These are phyloP conservation scores for Rapana venosa DNA, from an alignment of 2,888 invertebrate genomes.

Conservation along the genomic window DNA sequence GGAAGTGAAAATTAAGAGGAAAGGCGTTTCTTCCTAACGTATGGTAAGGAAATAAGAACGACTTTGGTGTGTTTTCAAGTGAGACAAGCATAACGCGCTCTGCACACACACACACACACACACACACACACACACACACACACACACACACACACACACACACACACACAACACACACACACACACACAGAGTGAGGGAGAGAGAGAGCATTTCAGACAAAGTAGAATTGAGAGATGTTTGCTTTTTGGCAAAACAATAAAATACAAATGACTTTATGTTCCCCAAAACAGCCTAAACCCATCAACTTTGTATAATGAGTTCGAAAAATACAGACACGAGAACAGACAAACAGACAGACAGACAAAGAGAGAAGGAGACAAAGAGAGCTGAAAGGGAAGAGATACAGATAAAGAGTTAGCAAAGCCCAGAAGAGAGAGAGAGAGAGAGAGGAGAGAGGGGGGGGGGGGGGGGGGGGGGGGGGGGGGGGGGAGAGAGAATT, in stretches of 20 bases:
- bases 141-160: background rate
- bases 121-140: background rate
- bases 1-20: too few species aligned
- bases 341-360: constrained; percentile 2
- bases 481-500: background rate
- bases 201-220: background rate
- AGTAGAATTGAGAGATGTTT: background rate
- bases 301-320: too few species aligned
- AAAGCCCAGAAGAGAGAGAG: background rate
- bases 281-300: too few species aligned
- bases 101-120: background rate
- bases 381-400: background rate
- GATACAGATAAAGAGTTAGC: background rate
- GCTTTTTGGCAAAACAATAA: background rate
- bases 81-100: background rate
- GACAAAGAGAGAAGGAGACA: background rate
- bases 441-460: background rate
- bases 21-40: too few species aligned
- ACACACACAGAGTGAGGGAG: background rate
- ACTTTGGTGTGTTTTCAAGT: too few species aligned
- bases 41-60: too few species aligned
- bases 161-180: constrained; percentile 10
- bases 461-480: background rate
- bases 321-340: background rate
- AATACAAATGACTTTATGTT: constrained; percentile 10